Percentiles rank a stretch among this genome's conserved stretches.
Conservation (phyloP, 1,140 invertebrate species). For the Cyrtorhinus lividipennis region DNA sequence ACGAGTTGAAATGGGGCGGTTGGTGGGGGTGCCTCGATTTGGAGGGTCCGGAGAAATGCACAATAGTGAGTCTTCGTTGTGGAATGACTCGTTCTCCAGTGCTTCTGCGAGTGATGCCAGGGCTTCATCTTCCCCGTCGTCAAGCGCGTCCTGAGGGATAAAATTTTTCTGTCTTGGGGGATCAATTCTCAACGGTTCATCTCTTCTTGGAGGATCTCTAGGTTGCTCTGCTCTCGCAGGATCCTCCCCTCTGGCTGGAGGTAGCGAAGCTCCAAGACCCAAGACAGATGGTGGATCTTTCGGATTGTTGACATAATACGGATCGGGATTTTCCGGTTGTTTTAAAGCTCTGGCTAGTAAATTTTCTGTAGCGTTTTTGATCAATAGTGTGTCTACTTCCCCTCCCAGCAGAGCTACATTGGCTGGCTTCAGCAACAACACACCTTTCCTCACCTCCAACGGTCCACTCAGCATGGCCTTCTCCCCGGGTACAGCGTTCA, state of each 20-base stretch:
- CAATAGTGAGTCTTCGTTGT: no score
- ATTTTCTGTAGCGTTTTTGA: constrained; percentile 43
- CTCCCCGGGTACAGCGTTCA: constrained; percentile 43
- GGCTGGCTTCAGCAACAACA: constrained; percentile 47
- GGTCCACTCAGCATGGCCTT: constrained; percentile 49
- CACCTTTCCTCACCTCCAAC: constrained; percentile 49
- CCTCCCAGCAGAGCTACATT: constrained; percentile 54
- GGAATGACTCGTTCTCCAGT: constrained; percentile 9
- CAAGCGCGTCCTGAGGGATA: background rate
- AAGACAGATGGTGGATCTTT: no score
- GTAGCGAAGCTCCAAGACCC: no score
- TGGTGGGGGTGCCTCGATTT: background rate
- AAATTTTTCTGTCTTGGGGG: background rate
- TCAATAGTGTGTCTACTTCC: constrained; percentile 48
- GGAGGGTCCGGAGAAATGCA: background rate
- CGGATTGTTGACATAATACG: background rate
- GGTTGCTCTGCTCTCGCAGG: background rate
- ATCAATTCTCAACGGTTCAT: background rate
- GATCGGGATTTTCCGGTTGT: constrained; percentile 25
- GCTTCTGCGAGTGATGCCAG: constrained; percentile 12
- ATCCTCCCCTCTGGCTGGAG: no score
- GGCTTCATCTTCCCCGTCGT: constrained; percentile 17
- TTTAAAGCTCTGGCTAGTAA: constrained; percentile 42
- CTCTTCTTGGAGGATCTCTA: background rate
- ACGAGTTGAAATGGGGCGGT: background rate